phyloP scores from a whole-genome alignment of 2,113 vertebrate genomes.

The Chlorocebus sabaeus region DNA sequence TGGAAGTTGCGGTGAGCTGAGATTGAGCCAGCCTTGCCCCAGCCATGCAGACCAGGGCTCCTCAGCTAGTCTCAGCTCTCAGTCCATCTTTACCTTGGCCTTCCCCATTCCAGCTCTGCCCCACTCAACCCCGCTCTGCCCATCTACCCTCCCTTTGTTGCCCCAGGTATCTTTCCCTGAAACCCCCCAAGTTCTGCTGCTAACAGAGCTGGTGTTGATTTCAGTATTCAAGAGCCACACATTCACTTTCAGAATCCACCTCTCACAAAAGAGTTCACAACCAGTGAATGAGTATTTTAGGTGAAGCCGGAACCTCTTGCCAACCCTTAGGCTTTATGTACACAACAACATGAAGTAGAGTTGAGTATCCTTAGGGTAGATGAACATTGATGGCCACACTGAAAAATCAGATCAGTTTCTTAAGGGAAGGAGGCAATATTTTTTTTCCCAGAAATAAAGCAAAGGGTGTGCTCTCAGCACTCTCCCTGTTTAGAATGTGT shows the following conservation, averaged over 20 bases:
- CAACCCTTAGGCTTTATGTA: not conserved
- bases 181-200: not conserved
- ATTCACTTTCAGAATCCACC: not conserved
- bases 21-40: no score
- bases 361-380: not conserved
- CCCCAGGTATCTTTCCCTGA: no score
- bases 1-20: no score
- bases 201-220: not conserved
- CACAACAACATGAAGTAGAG: not conserved
- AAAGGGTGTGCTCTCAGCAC: not conserved
- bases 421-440: not conserved
- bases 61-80: not conserved
- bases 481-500: not conserved
- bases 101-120: not conserved
- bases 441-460: not conserved
- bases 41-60: rapidly evolving
- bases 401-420: not conserved
- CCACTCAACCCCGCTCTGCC: rapidly evolving
- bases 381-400: not conserved
- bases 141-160: not conserved
- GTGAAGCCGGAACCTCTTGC: not conserved
- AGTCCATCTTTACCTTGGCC: not conserved
- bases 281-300: not conserved
- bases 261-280: not conserved
- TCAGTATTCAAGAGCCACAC: not conserved